Evolutionary conservation across 2,113 vertebrate species (phyloP).

Genomic region (Gasterosteus nipponicus): DNA sequence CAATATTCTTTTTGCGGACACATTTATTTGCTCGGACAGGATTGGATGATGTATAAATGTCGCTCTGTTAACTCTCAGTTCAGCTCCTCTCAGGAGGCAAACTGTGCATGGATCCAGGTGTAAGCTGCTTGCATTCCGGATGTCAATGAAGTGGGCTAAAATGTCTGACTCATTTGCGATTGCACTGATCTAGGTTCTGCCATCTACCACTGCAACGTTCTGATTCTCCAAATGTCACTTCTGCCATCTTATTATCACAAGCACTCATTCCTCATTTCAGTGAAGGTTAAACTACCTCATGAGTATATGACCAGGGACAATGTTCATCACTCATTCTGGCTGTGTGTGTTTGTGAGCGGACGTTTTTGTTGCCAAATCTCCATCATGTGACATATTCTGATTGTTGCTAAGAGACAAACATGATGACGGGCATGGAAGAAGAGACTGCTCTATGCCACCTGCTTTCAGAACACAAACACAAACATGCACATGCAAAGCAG

Average conservation of each 20-base stretch:
- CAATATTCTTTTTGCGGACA: neutral
- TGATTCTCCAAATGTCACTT: constrained; percentile 55
- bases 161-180: constrained; percentile 15
- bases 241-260: constrained; percentile 42
- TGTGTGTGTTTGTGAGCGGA: neutral
- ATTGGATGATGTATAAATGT: constrained; percentile 38
- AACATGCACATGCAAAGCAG: neutral
- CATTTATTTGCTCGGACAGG: constrained; percentile 27
- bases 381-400: constrained; percentile 44
- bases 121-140: constrained; percentile 6
- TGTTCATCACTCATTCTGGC: constrained; percentile 40
- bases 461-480: constrained; percentile 28
- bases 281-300: no score
- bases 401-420: constrained; percentile 71
- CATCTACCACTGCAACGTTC: constrained; percentile 6
- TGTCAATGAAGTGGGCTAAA: constrained; percentile 5
- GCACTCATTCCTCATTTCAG: neutral
- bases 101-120: constrained; percentile 29
- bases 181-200: constrained; percentile 23
- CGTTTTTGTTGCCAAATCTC: constrained; percentile 30
- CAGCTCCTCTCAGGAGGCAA: constrained; percentile 37
- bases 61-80: constrained; percentile 38
- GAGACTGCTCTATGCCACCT: constrained; percentile 17
- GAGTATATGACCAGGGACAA: no score
- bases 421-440: constrained; percentile 37